Evolutionary conservation across 2,113 vertebrate species (phyloP), one percentile per base, ranked within the genome.

Genomic region (Rhineura floridana): DNA sequence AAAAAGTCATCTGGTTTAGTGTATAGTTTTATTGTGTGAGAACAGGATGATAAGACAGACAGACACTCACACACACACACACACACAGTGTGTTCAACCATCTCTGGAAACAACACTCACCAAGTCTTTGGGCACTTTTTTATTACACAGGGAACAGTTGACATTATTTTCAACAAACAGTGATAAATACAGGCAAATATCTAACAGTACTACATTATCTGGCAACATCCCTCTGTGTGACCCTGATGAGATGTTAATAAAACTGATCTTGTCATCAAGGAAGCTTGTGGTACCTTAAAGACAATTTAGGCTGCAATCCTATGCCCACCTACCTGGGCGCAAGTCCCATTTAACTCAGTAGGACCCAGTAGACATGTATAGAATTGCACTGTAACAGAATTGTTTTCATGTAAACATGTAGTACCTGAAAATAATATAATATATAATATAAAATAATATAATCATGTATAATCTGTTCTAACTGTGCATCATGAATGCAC

Each of bases 1-100:
- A 55, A 33, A 87, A 55, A 42, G 28, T 44, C 85, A 87, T 81
- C 85, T 87, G 86, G 77, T 87, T 87, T 72, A 72, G 63, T 19
- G 81, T 86, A 69, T 42, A 70, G 50, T 23, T 81, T 87, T 81
- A 81, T 19, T 81, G 36, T 65, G 48, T 46, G 65, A 72, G 50
- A 80, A 25, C 36, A 28, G 13, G n/a, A 73, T 55, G 46, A 65
- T 55, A 39, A 73, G 3, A 21, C n/a, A 28, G 69, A 23, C 67
- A 25, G 4, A 42, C 11, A 8, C n/a, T 33, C 25, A 21, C 70
- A 52, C 50, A 52, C 50, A 52, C 50, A 52, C 50, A 52, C 50
- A 52, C 50, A 55, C 52, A 55, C 52, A 55, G 28, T 48, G 44
- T 30, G 36, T 17, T 36, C 70, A 77, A 48, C 33, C 28, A 46